Evolutionary conservation across 1,140 invertebrate genomes (phyloP), one percentile per base, ranked within the genome.

Genomic region (Scaptomyza montana): DNA sequence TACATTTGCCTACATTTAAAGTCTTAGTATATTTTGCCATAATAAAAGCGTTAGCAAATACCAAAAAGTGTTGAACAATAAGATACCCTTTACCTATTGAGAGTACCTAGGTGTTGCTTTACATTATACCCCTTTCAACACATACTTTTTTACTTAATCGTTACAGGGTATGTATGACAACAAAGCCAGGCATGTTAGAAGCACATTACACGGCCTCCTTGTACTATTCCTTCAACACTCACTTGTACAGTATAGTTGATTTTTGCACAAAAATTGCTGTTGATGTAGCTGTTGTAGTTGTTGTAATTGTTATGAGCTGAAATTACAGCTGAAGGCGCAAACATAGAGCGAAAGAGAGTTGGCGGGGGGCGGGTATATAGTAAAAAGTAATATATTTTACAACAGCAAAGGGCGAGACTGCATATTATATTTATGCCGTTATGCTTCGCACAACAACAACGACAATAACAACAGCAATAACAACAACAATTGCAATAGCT

Each of bases 331-430:
- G 28, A 62, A 16, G 51, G 30, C 30, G 36, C 9, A 7, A 45
- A 19, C 6, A 13, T 13, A n/a, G n/a, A 19, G 7, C 2, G 6
- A 10, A 10, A 6, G 33, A 28, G 9, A 13, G 0, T 1, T 3
- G 33, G 12, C 7, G 33, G n/a, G 33, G n/a, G 12, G 68, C 4
- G 33, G 12, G 7, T 25, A n/a, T 12, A 64, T 67, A 25, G 21
- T 85, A 78, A 86, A 86, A 86, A 87, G 82, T 86, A 86, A 86
- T 86, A 86, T 86, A 86, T 86, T 87, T 86, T 73, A 73, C 71
- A 87, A 67, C 76, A 76, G 66, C 65, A 77, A 66, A 77, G 60
- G 81, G 81, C 82, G 78, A 86, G 81, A 86, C 78, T 81, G 73
- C 82, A 78, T 80, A 87, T 87, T 86, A 86, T 86, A 86, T 86